These are phyloP conservation scores for Periophthalmodon schlosseri DNA, from an alignment of 2,113 vertebrate genomes.

Conservation along the genomic window DNA sequence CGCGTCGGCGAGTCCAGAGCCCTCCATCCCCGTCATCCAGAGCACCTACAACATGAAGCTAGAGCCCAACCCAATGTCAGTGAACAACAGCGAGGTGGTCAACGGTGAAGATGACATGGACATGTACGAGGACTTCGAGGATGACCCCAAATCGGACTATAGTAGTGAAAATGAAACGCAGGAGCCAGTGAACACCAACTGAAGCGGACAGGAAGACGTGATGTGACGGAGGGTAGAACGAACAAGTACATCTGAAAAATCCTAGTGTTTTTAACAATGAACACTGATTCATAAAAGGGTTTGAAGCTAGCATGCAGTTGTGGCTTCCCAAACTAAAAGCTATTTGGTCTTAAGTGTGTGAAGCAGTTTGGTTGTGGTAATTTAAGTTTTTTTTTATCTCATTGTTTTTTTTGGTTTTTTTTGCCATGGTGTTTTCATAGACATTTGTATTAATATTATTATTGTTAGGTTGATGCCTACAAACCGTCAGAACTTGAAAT, in stretches of 20 bases:
- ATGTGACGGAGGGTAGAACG: conserved; percentile 52
- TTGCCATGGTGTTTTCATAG: conserved; percentile 79
- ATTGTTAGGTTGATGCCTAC: conserved; percentile 86
- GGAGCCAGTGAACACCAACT: conserved; percentile 95
- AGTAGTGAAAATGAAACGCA: conserved; percentile 97
- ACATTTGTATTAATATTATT: conserved; percentile 74
- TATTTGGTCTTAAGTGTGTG: conserved; percentile 98
- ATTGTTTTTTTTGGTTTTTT: conserved; percentile 63
- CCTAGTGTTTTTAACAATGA: conserved; percentile 31
- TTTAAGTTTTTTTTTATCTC: conserved; percentile 41
- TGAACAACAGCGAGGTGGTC: conserved; percentile 84
- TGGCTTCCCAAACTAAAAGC: conserved; percentile 94
- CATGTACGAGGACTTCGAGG: conserved; percentile 98
- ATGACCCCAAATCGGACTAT: conserved; percentile 99
- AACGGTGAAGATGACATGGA: conserved; percentile 97
- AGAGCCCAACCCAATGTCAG: conserved; percentile 82
- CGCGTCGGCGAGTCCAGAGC: conserved; percentile 95
- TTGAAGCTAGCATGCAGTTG: conserved; percentile 95
- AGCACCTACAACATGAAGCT: conserved; percentile 97
- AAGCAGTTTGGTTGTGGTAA: conserved; percentile 88
- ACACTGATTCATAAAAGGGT: conserved; percentile 66
- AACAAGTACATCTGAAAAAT: conserved; percentile 50
- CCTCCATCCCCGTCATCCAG: conserved; percentile 97
- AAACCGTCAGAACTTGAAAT: conserved; percentile 94
- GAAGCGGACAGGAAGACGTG: conserved; percentile 67